Conservation (phyloP, 2,113 vertebrate species). For the Panthera tigris region DNA sequence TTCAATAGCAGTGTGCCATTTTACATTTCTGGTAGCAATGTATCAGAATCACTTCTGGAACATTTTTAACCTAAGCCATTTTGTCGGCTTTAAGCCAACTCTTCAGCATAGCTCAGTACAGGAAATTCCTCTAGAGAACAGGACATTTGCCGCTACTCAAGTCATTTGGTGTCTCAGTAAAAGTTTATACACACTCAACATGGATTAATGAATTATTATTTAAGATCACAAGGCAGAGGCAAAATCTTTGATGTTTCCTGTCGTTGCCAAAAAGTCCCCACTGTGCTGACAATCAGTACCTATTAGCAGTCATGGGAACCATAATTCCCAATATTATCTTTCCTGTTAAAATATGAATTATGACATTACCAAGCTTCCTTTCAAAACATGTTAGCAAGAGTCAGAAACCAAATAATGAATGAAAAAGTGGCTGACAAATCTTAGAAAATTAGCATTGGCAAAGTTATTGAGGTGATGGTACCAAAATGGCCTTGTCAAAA, state of each 20-base stretch:
- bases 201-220: constrained; percentile 27
- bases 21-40: neutral
- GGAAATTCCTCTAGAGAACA: constrained; percentile 10
- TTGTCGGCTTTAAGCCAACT: neutral
- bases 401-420: neutral
- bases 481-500: neutral
- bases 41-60: neutral
- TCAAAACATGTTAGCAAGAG: neutral
- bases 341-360: neutral
- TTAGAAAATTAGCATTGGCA: constrained; percentile 29
- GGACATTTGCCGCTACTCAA: neutral
- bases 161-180: neutral
- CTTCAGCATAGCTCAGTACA: neutral
- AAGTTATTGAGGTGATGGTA: neutral
- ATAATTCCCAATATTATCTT: constrained; percentile 20
- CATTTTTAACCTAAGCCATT: neutral
- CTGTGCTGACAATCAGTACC: neutral
- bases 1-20: neutral
- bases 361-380: neutral
- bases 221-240: neutral
- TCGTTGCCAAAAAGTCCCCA: neutral
- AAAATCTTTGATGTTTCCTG: neutral
- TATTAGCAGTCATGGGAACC: neutral
- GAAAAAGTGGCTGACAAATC: neutral
- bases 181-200: neutral